phyloP scores from a whole-genome alignment of 2,888 invertebrate genomes.

The Heliconius sara region DNA sequence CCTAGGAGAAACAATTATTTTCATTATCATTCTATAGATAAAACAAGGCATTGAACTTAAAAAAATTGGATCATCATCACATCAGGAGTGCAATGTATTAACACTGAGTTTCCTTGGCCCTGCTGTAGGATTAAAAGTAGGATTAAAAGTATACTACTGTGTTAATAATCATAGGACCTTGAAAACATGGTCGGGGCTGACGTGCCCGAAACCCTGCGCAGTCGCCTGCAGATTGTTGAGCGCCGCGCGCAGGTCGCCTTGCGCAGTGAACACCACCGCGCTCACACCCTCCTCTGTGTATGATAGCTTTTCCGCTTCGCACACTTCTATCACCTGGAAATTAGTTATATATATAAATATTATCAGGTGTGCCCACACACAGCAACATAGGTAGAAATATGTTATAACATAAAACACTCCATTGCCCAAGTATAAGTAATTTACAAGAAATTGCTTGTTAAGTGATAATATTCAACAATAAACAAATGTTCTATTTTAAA shows the following conservation, averaged over 20 bases:
- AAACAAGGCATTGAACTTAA: no score
- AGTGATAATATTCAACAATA: no score
- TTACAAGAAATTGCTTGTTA: no score
- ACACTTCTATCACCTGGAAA: conserved; percentile 72
- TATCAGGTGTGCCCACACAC: neutral
- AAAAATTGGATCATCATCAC: no score
- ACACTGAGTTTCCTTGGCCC: no score
- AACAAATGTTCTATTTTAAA: no score
- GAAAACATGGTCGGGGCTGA: conserved; percentile 97
- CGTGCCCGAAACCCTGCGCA: conserved; percentile 92
- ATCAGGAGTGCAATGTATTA: no score
- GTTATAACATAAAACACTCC: no score
- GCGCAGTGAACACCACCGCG: conserved; percentile 98
- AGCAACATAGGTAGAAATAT: neutral
- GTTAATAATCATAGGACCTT: conserved; percentile 72
- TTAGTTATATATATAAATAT: neutral
- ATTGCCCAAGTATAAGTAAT: no score
- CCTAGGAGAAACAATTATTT: conserved; percentile 59
- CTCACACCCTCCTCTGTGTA: conserved; percentile 96
- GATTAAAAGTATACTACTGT: no score
- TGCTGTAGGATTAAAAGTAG: no score
- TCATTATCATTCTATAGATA: no score
- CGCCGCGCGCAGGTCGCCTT: conserved; percentile 99
- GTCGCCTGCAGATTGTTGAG: conserved; percentile 97
- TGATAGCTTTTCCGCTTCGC: conserved; percentile 83